Evolutionary conservation across 1,140 invertebrate species (phyloP).

Genomic region (Chrysopa pallens): DNA sequence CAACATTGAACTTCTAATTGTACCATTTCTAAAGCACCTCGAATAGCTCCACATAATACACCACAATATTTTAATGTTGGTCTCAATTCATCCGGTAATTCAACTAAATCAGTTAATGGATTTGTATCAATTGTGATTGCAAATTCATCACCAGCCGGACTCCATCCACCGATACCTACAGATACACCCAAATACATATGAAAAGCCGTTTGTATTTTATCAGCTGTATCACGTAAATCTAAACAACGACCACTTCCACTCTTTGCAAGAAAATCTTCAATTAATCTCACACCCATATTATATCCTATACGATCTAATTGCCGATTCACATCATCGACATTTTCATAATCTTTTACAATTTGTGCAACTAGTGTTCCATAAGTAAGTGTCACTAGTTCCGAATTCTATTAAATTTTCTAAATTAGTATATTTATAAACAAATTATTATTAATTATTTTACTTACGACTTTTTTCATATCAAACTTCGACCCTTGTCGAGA

Average conservation of each 20-base stretch:
- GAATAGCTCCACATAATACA: conserved; percentile 79
- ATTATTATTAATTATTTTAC: conserved; percentile 8
- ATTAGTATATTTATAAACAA: conserved; percentile 2
- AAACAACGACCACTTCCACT: conserved; percentile 79
- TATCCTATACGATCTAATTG: conserved; percentile 89
- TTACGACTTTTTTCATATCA: conserved; percentile 31
- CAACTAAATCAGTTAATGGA: conserved; percentile 96
- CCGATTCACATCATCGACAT: conserved; percentile 86
- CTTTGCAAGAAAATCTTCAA: conserved; percentile 93
- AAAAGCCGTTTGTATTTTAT: conserved; percentile 81
- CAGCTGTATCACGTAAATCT: conserved; percentile 92
- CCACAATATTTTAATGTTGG: conserved; percentile 83
- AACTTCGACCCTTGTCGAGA: conserved; percentile 19
- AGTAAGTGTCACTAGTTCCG: conserved; percentile 90
- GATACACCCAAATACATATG: conserved; percentile 85
- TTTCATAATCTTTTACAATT: conserved; percentile 89
- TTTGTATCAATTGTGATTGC: conserved; percentile 89
- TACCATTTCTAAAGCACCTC: conserved; percentile 95
- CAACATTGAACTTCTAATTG: conserved; percentile 60
- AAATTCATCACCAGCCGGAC: conserved; percentile 86
- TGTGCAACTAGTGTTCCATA: conserved; percentile 96
- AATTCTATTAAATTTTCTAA: conserved; percentile 47
- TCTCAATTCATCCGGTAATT: conserved; percentile 83
- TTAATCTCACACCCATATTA: conserved; percentile 93
- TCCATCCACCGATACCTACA: conserved; percentile 87